These are phyloP conservation scores for Gobio gobio DNA, from an alignment of 2,113 vertebrate genomes.

Conservation along the genomic window DNA sequence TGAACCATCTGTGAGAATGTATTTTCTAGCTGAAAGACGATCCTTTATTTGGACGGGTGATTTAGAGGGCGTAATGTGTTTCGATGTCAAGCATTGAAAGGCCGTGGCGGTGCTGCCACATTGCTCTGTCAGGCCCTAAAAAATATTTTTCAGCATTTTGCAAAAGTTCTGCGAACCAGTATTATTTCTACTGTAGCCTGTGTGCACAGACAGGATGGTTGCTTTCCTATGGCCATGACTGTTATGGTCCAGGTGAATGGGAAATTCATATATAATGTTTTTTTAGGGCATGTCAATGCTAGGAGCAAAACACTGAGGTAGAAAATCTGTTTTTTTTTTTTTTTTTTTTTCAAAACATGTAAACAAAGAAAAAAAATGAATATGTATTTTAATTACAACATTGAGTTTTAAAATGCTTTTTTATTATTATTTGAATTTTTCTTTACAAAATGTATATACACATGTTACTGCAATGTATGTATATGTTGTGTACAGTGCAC, in stretches of 20 bases:
- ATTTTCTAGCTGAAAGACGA: not conserved
- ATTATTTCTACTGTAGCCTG: not conserved
- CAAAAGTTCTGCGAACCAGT: not conserved
- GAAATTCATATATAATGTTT: not conserved
- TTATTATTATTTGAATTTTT: slow-evolving; percentile 30
- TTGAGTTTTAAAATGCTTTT: slow-evolving; percentile 40
- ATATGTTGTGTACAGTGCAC: slow-evolving; percentile 64
- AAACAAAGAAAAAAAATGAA: not conserved
- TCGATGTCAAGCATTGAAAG: not conserved
- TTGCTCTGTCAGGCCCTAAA: not conserved
- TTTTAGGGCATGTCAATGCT: not conserved
- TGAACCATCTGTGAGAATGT: not conserved
- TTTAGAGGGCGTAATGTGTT: not conserved
- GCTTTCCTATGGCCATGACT: slow-evolving; percentile 33
- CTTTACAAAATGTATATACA: slow-evolving; percentile 64
- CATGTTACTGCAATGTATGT: slow-evolving; percentile 59
- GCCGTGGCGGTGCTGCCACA: not conserved
- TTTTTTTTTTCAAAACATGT: not conserved
- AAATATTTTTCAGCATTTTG: not conserved
- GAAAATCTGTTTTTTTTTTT: not conserved
- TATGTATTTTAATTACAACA: slow-evolving; percentile 51
- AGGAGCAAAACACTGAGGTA: not conserved
- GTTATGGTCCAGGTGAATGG: slow-evolving; percentile 27
- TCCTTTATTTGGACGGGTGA: not conserved
- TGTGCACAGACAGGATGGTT: not conserved